Evolutionary conservation across 2,797 vertebrate species (phyloP), one percentile per base, ranked within the genome.

Genomic region (Aotus griseimembra): DNA sequence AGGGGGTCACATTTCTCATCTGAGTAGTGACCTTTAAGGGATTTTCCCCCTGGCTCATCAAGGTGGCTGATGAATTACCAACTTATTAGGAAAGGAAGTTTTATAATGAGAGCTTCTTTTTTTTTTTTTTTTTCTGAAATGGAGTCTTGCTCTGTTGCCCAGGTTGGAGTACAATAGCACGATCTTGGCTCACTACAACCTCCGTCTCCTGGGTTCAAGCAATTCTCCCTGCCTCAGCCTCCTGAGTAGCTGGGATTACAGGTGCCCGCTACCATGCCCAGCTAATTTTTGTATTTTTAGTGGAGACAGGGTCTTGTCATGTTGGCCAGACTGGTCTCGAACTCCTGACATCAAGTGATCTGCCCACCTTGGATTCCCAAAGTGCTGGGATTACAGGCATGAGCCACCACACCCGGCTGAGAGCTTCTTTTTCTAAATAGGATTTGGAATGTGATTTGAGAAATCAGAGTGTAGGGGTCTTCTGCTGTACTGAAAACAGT

Each of bases 401-500:
- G 33, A n/a, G 7, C 64, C 33, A n/a, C 33, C 33, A n/a, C 8
- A 1, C 33, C 33, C 0, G 0, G 33, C 64, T 0, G n/a, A 58
- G 7, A 72, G 17, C 24, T 84, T 80, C 73, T 75, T 85, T 85
- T 82, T 72, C 39, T 76, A 46, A 79, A 10, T n/a, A 80, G 81
- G 44, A 75, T 79, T 88, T 73, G 20, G 28, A 85, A 22, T 52
- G 15, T 1, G 14, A 12, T 67, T 84, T 83, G 50, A 79, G 85
- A 84, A 61, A 57, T 70, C 12, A 52, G 20, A 12, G 5, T 33
- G 19, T 41, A 72, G 30, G 46, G 55, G 50, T 90, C 48, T 88
- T 58, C 89, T 50, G 36, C 50, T 87, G 48, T 58, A 39, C 88
- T 94, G 64, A 94, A 96, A 96, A 72, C 79, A 85, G 46, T 61